These are phyloP conservation scores for Operophtera brumata DNA, from an alignment of 2,888 invertebrate species.

Conservation along the genomic window DNA sequence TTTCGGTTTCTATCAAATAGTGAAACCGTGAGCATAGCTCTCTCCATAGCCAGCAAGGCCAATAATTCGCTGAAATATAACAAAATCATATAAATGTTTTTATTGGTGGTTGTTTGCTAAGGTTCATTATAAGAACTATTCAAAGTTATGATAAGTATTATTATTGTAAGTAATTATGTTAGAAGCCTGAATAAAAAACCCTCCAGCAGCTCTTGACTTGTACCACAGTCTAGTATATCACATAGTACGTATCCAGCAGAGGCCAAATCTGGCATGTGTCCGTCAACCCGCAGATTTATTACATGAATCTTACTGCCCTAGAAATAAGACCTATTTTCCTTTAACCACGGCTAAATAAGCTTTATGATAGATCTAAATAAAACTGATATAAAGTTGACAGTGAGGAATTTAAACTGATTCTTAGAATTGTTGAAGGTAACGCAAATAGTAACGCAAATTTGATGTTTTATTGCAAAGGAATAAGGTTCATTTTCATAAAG, in stretches of 20 bases:
- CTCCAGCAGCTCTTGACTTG: slow-evolving; percentile 1
- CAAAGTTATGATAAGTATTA: too few species aligned
- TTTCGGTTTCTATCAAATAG: too few species aligned
- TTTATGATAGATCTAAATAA: slow-evolving; percentile 28
- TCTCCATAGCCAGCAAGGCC: too few species aligned
- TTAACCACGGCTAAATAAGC: slow-evolving; percentile 2
- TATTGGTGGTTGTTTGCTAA: too few species aligned
- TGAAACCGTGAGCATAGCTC: too few species aligned
- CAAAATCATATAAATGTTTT: too few species aligned
- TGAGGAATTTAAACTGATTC: slow-evolving; percentile 21
- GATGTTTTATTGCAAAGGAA: slow-evolving; percentile 7
- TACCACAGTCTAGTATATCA: slow-evolving; percentile 16
- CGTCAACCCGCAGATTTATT: slow-evolving; percentile 36
- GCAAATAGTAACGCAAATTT: slow-evolving; percentile 1
- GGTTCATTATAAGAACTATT: too few species aligned
- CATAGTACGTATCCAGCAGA: slow-evolving; percentile 21
- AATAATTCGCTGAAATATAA: too few species aligned
- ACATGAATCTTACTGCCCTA: slow-evolving; percentile 19
- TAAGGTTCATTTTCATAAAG: slow-evolving; percentile 2
- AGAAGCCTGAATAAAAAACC: too few species aligned
- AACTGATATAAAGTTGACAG: slow-evolving; percentile 29
- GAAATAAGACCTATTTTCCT: slow-evolving; percentile 23
- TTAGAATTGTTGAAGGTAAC: slow-evolving; percentile 8
- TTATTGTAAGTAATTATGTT: too few species aligned
- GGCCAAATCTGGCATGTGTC: slow-evolving; percentile 36